Conservation (phyloP, 1,140 invertebrate species). For the Eumaeus atala region DNA sequence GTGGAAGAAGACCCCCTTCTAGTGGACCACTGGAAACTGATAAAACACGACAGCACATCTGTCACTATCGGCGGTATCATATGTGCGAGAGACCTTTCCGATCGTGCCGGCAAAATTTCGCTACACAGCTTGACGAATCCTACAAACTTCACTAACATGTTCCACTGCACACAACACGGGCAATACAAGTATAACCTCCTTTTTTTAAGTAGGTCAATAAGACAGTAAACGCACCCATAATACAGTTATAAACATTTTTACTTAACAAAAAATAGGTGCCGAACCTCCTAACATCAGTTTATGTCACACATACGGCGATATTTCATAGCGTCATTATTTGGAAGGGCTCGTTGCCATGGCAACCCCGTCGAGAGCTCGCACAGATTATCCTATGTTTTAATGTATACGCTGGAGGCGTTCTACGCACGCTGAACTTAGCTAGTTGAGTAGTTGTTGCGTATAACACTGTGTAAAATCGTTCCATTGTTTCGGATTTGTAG, state of each 20-base stretch:
- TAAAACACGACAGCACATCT: too few species aligned
- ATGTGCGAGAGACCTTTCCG: too few species aligned
- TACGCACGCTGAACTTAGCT: constrained; percentile 49
- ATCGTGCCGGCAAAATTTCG: too few species aligned
- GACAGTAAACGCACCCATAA: not conserved
- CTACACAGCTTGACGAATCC: too few species aligned
- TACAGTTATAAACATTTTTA: constrained; percentile 28
- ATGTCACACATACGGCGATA: constrained; percentile 33
- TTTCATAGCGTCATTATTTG: constrained; percentile 36
- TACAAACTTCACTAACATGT: too few species aligned
- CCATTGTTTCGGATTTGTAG: too few species aligned
- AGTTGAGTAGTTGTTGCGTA: constrained; percentile 56
- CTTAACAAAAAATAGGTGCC: constrained; percentile 5
- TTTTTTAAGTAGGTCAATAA: constrained; percentile 1
- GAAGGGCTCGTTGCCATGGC: constrained; percentile 41
- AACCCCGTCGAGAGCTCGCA: constrained; percentile 36
- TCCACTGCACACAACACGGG: too few species aligned
- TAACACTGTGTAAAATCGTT: constrained; percentile 31
- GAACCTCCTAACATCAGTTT: not conserved
- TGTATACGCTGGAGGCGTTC: constrained; percentile 43
- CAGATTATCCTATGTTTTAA: constrained; percentile 44
- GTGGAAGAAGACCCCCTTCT: too few species aligned
- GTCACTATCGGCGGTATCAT: too few species aligned
- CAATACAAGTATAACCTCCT: too few species aligned
- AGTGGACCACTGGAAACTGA: too few species aligned